Conservation (phyloP, 2,113 vertebrate species). For the Colaptes auratus region DNA sequence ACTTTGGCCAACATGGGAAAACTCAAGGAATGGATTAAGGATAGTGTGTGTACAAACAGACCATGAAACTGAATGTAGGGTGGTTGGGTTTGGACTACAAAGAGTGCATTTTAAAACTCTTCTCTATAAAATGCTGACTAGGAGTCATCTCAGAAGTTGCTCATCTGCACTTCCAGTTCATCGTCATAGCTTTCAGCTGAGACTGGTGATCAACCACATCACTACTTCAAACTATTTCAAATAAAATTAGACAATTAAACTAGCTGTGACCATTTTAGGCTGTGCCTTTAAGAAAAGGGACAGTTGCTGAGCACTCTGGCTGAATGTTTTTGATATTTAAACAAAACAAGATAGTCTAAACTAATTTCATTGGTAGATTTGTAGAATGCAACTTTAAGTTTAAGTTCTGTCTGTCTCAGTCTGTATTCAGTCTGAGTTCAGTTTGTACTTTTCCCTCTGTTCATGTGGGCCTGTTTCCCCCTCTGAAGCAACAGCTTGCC, state of each 20-base stretch:
- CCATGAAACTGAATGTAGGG: neutral
- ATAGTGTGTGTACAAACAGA: neutral
- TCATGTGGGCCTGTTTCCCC: no score
- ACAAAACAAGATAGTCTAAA: no score
- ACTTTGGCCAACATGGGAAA: neutral
- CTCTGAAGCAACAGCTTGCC: no score
- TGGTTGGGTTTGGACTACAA: neutral
- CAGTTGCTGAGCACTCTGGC: no score
- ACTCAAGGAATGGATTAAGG: neutral
- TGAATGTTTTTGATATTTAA: no score
- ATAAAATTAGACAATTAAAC: neutral
- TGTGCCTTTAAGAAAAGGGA: no score
- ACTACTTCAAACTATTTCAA: neutral
- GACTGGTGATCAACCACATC: neutral
- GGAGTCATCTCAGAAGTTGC: neutral
- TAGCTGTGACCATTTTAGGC: no score
- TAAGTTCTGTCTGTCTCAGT: no score
- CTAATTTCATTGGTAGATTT: no score
- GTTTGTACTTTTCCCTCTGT: no score
- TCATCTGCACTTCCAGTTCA: neutral
- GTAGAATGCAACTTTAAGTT: no score
- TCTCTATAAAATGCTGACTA: neutral
- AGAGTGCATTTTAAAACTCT: accelerated
- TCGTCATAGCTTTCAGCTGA: neutral
- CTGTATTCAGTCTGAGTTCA: no score